A percentile compares a stretch with the other conserved stretches of the same genome.
Conservation (phyloP, 2,888 invertebrate species). For the Aproaerema taeniolella region DNA sequence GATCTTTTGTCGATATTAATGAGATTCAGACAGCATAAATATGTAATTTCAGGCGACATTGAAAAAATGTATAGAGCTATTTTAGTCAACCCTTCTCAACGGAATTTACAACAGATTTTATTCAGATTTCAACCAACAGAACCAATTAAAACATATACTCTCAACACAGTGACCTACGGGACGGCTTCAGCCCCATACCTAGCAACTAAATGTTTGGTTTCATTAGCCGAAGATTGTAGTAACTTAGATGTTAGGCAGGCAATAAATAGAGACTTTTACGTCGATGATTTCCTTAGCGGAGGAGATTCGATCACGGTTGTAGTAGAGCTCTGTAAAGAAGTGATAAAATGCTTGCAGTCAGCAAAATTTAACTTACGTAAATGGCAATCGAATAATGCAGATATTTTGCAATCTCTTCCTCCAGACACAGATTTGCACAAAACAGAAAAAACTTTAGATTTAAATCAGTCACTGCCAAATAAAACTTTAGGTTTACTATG, state of each 20-base stretch:
- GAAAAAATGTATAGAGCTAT: slow-evolving; percentile 2
- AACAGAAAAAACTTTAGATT: no score
- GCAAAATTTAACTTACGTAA: slow-evolving; percentile 17
- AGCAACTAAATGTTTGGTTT: slow-evolving; percentile 23
- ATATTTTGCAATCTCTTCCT: no score
- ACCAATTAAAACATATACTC: background rate
- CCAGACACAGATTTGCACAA: no score
- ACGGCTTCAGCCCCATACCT: slow-evolving; percentile 27
- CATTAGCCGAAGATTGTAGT: slow-evolving; percentile 24
- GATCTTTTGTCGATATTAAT: background rate
- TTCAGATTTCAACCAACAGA: background rate
- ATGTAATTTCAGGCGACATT: background rate
- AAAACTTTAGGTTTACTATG: no score
- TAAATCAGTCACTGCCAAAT: no score
- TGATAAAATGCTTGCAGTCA: background rate
- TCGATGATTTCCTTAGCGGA: slow-evolving; percentile 26
- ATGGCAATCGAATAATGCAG: slow-evolving; percentile 11
- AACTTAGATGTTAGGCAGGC: slow-evolving; percentile 18
- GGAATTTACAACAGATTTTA: slow-evolving; percentile 3
- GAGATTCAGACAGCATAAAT: slow-evolving; percentile 1
- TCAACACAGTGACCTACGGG: slow-evolving; percentile 14
- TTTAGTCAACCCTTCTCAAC: slow-evolving; percentile 5
- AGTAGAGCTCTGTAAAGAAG: slow-evolving; percentile 4
- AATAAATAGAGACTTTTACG: slow-evolving; percentile 22
- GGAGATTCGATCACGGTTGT: slow-evolving; percentile 10